A percentile compares a stretch with the other conserved stretches of the same genome.
Conservation (phyloP, 2,797 vertebrate species). For the Tinamus major region DNA sequence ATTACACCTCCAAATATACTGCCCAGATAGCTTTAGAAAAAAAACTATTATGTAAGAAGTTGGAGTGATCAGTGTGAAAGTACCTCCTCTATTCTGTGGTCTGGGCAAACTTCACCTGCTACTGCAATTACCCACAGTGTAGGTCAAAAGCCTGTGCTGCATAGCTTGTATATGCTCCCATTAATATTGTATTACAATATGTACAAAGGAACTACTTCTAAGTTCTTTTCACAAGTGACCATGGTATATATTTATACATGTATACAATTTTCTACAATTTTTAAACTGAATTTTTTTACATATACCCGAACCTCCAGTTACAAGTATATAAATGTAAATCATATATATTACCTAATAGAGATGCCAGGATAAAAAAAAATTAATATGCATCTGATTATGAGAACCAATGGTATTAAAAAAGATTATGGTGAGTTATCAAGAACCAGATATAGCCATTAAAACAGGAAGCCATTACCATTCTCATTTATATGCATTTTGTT, state of each 20-base stretch:
- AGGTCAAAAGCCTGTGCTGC: not conserved
- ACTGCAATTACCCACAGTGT: not conserved
- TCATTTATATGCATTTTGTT: not conserved
- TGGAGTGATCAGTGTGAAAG: not conserved
- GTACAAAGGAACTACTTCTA: not conserved
- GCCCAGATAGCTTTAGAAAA: not conserved
- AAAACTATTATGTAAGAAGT: not conserved
- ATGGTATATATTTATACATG: not conserved
- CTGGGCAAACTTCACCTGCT: not conserved
- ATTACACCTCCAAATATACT: not conserved
- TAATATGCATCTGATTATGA: not conserved
- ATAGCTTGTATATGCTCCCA: not conserved
- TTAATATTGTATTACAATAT: not conserved
- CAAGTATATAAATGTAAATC: not conserved
- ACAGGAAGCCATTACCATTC: not conserved
- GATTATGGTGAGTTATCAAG: not conserved
- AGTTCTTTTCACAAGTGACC: not conserved
- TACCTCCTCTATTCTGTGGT: not conserved
- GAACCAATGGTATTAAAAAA: not conserved
- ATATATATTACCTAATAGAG: not conserved
- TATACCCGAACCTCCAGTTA: not conserved
- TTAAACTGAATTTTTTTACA: not conserved
- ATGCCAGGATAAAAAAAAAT: not conserved
- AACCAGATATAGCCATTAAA: not conserved
- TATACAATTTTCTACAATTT: not conserved